Evolutionary conservation across 2,797 vertebrate species (phyloP), one percentile per base, ranked within the genome.

Genomic region (Gouania willdenowi): DNA sequence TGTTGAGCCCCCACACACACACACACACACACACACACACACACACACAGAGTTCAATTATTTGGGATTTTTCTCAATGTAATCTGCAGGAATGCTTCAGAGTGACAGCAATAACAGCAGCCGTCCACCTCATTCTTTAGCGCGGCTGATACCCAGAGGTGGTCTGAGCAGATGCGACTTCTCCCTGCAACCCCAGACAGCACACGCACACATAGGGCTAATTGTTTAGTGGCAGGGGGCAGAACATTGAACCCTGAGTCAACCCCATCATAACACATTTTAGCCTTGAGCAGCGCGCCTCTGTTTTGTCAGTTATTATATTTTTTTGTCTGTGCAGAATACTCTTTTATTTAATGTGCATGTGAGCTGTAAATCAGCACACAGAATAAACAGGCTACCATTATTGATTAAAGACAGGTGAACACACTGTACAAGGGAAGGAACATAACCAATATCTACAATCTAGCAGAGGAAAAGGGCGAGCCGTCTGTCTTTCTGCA

Each of bases 211-310:
- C 57, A 51, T 53, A 48, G 56, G 52, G 46, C 43, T 75, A 77
- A 76, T 81, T 75, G 76, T 65, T 68, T 50, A 74, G 27, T 42
- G 11, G 59, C 52, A 54, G 66, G 76, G 48, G 47, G 60, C 58
- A 8, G 37, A 68, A 66, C 61, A 68, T 49, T 84, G 77, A 81
- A 78, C 75, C 71, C 40, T 75, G 69, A 77, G 51, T 80, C 61
- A 83, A n/a, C 78, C 67, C 57, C 65, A 3, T 65, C 57, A 60
- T 58, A 64, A 74, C 70, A 77, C 48, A 67, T 51, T 63, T 80
- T 47, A 33, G 24, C 26, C 54, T 50, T 31, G 26, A 43, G 41
- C 54, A 50, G 46, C 61, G 40, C 39, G 47, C 18, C 23, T 57
- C 17, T 15, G 41, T 36, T 27, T 16, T 16, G 18, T 13, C 11